Conservation (phyloP, 1,140 invertebrate genomes). For the Lepidurus apus region DNA sequence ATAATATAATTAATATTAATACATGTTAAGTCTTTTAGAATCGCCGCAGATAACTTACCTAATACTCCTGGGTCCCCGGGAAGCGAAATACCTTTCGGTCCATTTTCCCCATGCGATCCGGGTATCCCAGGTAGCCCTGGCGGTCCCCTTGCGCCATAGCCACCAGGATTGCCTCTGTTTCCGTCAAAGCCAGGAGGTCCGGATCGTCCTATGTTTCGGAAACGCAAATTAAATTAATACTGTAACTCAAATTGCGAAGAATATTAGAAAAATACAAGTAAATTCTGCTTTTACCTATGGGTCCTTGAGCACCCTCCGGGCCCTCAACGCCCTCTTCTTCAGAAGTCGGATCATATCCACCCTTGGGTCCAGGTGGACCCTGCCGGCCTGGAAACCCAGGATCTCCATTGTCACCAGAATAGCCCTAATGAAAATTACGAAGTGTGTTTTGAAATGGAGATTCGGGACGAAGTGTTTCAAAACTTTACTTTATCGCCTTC, state of each 20-base stretch:
- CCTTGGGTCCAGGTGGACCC: conserved; percentile 61
- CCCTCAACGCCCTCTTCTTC: conserved; percentile 56
- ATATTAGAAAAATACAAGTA: too few species aligned
- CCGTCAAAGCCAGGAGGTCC: conserved; percentile 58
- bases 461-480: not conserved
- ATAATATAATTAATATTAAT: too few species aligned
- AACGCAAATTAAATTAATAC: not conserved
- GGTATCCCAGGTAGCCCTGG: conserved; percentile 41
- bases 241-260: too few species aligned
- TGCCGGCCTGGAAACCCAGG: conserved; percentile 63
- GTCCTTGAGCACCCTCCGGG: conserved; percentile 61
- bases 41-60: conserved; percentile 44
- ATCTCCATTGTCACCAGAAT: conserved; percentile 60
- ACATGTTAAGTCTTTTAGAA: too few species aligned
- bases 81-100: conserved; percentile 50
- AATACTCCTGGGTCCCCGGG: conserved; percentile 67
- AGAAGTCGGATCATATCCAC: conserved; percentile 64
- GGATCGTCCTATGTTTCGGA: conserved; percentile 39
- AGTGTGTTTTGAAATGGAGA: not conserved
- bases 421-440: conserved; percentile 48
- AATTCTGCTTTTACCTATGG: conserved; percentile 42
- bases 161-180: conserved; percentile 49
- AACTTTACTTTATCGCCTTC: conserved; percentile 55
- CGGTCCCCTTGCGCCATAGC: conserved; percentile 45
- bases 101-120: conserved; percentile 46